Base-by-base conservation (phyloP, 2,797 vertebrate species). In the Pseudochirops cupreus region DNA sequence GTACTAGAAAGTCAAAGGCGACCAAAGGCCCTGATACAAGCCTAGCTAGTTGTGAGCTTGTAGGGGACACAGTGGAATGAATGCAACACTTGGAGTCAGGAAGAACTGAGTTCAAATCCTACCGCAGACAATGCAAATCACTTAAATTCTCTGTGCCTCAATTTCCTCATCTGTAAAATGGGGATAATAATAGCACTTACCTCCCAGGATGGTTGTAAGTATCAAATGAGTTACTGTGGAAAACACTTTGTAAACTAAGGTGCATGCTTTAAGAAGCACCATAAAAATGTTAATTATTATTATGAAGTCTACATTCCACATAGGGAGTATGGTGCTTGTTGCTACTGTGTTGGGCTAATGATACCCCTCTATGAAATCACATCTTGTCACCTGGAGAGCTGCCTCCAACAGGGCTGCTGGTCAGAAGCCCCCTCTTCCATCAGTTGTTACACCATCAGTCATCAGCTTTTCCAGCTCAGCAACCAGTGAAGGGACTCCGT, bases 141-240 rank as follows among this genome's bases (percentile, higher is more conserved):
- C 31, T 92, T 90, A 62, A 31, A 74, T 24, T 93, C 74, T 55
- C 29, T 52, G 29, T 50, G n/a, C 50, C 62, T 93, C 55, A 93
- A n/a, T 89, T 89, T 95, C 87, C 91, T 93, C 56, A 91, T 31
- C 24, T 58, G 18, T 91, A 95, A 96, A 91, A 91, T 90, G 46
- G 1, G 54, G 39, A 94, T 87, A 50, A 92, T 53, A 92, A n/a
- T 14, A 57, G 39, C 31, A 89, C 29, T 52, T 46, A 91, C 29
- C 33, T 29, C 82, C 56, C 56, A 89, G 2, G 33, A 56, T 82
- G 90, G 56, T 90, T 91, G 82, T 53, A 39, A 91, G 18, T 94
- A 94, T 87, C 58, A 91, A 94, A 94, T 87, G 94, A 67, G 29
- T 93, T 93, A 56, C 89, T 39, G 50, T 54, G 91, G 21, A 59